Conservation (phyloP, 2,113 vertebrate genomes). For the Heloderma charlesbogerti region DNA sequence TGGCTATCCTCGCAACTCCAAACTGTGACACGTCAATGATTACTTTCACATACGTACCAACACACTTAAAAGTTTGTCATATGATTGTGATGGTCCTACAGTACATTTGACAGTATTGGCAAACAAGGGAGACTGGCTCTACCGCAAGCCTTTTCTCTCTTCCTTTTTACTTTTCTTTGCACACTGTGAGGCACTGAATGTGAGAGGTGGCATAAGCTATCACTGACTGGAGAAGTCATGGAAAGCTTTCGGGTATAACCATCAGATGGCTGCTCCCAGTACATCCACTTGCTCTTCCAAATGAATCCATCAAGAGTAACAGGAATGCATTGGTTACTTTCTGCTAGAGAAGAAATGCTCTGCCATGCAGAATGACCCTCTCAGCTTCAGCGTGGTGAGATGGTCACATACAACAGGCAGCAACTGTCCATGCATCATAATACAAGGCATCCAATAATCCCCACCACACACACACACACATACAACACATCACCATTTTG, state of each 20-base stretch:
- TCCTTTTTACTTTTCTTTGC: neutral
- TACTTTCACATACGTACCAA: conserved; percentile 50
- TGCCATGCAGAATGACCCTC: neutral
- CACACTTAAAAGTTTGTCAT: conserved; percentile 40
- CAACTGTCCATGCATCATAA: neutral
- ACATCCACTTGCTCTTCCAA: conserved; percentile 18
- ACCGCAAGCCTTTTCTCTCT: fast-evolving
- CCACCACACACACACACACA: no score
- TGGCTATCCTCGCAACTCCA: conserved; percentile 43
- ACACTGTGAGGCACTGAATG: neutral
- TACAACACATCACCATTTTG: neutral
- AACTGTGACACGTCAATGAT: conserved; percentile 57
- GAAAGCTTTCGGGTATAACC: fast-evolving
- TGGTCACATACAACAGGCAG: neutral
- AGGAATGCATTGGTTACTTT: fast-evolving
- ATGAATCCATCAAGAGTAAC: neutral
- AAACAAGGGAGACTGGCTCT: neutral
- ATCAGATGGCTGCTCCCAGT: neutral
- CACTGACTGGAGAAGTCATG: neutral
- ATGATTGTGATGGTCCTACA: neutral
- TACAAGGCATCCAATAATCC: neutral
- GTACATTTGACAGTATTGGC: neutral
- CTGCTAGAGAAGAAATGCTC: neutral
- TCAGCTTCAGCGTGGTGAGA: neutral
- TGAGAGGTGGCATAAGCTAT: neutral